Conservation (phyloP, 1,140 invertebrate genomes). For the Chelonus insularis region DNA sequence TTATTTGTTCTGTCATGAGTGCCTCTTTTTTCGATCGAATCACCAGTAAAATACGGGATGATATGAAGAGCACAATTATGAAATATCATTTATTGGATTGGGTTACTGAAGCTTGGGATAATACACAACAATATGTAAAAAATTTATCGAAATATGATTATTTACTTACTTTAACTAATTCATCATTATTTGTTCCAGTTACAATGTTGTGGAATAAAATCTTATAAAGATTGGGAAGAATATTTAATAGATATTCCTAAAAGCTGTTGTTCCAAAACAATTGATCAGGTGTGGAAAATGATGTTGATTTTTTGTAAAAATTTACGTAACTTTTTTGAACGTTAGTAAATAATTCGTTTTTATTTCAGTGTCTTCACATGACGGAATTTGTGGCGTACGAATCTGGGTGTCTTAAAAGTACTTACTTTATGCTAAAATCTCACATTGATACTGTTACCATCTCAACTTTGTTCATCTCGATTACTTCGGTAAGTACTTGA, state of each 20-base stretch:
- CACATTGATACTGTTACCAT: constrained; percentile 36
- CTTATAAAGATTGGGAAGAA: constrained; percentile 37
- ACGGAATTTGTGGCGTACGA: constrained; percentile 35
- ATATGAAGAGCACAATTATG: constrained; percentile 37
- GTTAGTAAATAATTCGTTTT: too few relatives aligned
- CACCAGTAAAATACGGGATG: constrained; percentile 32
- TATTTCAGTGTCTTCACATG: constrained; percentile 39
- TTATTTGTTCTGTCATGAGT: constrained; percentile 36
- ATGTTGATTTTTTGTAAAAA: too few relatives aligned
- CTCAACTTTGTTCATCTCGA: constrained; percentile 31
- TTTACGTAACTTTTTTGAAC: too few relatives aligned
- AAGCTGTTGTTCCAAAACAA: constrained; percentile 39
- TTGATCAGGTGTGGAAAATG: constrained; percentile 37
- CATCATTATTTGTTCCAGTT: constrained; percentile 26
- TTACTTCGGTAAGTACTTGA: constrained; percentile 33
- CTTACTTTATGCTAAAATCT: constrained; percentile 37
- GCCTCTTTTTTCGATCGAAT: constrained; percentile 40
- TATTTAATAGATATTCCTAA: constrained; percentile 36
- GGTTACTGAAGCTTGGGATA: constrained; percentile 41
- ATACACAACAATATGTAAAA: constrained; percentile 44
- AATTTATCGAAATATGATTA: neutral
- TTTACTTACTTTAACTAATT: neutral
- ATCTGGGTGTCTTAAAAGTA: constrained; percentile 37
- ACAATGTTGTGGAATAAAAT: constrained; percentile 42
- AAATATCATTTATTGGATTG: constrained; percentile 34